phyloP scores from a whole-genome alignment of 35 echinoderm and acorn worm genomes.

The Diadema setosum region DNA sequence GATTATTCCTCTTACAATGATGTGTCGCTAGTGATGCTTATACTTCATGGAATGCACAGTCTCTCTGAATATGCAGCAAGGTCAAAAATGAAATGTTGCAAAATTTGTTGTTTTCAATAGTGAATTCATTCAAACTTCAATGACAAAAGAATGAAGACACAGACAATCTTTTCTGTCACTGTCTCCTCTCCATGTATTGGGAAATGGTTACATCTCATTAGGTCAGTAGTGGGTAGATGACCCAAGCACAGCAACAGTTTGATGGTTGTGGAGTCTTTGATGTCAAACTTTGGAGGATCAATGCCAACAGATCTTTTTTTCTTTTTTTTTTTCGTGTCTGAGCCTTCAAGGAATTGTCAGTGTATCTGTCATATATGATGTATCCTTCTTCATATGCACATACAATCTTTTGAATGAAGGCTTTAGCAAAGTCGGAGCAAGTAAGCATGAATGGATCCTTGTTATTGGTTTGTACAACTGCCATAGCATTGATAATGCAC shows the following conservation, averaged over 20 bases:
- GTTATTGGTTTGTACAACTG: slow-evolving; percentile 35
- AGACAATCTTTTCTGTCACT: no score
- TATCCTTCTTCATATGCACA: slow-evolving; percentile 13
- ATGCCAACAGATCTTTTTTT: slow-evolving; percentile 31
- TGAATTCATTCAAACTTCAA: no score
- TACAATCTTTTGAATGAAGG: slow-evolving; percentile 3
- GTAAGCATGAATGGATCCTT: slow-evolving; percentile 25
- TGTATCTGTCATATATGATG: slow-evolving; percentile 44
- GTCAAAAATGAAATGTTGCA: no score
- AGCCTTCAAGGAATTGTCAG: slow-evolving; percentile 50
- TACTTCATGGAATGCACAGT: no score
- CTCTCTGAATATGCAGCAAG: no score
- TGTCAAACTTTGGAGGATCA: slow-evolving; percentile 14
- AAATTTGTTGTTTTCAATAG: no score
- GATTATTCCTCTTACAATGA: no score
- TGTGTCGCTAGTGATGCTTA: no score
- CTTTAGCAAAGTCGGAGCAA: slow-evolving; percentile 35
- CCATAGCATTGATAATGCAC: slow-evolving; percentile 38
- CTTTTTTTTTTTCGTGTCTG: slow-evolving; percentile 51
- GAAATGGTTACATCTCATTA: no score
- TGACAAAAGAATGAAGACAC: no score
- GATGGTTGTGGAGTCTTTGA: slow-evolving; percentile 39
- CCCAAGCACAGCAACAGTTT: slow-evolving; percentile 54
- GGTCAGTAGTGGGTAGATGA: no score
- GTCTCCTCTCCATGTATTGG: no score